Evolutionary conservation across 2,888 invertebrate species (phyloP).

Genomic region (Chrysotoxum bicinctum): DNA sequence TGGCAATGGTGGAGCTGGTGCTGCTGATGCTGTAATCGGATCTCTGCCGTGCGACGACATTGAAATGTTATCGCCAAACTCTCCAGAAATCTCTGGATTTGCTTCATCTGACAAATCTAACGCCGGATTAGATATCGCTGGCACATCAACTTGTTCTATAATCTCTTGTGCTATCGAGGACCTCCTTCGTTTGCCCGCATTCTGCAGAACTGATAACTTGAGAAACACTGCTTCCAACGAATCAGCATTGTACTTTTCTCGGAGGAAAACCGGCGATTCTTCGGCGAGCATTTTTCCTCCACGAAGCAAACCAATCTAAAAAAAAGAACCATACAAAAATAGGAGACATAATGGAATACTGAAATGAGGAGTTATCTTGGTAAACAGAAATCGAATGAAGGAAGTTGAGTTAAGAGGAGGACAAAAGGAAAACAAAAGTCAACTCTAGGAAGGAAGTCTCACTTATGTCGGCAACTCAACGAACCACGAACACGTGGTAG

Average conservation of each 20-base stretch:
- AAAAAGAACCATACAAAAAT: slow-evolving; percentile 12
- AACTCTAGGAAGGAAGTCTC: slow-evolving; percentile 55
- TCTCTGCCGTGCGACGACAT: slow-evolving; percentile 88
- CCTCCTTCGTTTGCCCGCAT: slow-evolving; percentile 89
- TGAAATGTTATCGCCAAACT: slow-evolving; percentile 93
- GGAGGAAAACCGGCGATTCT: slow-evolving; percentile 88
- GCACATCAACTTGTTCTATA: slow-evolving; percentile 86
- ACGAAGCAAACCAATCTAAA: slow-evolving; percentile 91
- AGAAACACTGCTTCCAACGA: slow-evolving; percentile 91
- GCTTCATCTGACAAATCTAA: slow-evolving; percentile 87
- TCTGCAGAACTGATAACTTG: slow-evolving; percentile 90
- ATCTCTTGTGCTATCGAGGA: slow-evolving; percentile 91
- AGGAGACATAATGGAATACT: slow-evolving; percentile 27
- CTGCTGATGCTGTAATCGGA: slow-evolving; percentile 84
- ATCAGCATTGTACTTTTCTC: slow-evolving; percentile 87
- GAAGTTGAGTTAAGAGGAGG: slow-evolving; percentile 31
- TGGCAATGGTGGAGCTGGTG: slow-evolving; percentile 85
- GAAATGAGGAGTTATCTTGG: slow-evolving; percentile 44
- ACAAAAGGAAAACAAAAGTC: slow-evolving; percentile 47
- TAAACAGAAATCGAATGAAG: slow-evolving; percentile 60
- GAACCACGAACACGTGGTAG: slow-evolving; percentile 79
- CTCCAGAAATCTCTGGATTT: slow-evolving; percentile 90
- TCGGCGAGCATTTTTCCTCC: slow-evolving; percentile 93
- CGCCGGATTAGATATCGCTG: slow-evolving; percentile 86
- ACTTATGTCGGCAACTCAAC: slow-evolving; percentile 66